Base-by-base conservation (phyloP, 64 coral and sea anemone species). In the Catalaphyllia jardinei region DNA sequence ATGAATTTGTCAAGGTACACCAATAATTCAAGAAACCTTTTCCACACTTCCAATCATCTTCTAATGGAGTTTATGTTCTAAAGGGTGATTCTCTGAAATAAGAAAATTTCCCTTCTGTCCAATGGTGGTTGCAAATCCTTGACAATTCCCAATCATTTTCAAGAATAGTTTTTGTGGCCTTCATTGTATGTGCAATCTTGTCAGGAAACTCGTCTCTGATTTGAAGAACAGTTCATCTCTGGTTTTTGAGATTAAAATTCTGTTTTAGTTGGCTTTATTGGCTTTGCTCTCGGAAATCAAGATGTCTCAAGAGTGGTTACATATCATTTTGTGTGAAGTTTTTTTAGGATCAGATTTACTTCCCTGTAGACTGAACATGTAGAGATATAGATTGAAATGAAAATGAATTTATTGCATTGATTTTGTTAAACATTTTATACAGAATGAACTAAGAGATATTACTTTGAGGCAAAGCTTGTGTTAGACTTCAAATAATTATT, bases 1-100 rank as follows among this genome's bases (percentile, higher is more conserved):
- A 91, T 91, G 88, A 91, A 90, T 93, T 93, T 90, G 76, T 84
- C 77, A 78, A 10, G 49, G 64, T 77, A 89, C 88, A 91, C 94
- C 94, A 96, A 93, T 96, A 96, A 87, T 91, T 88, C 91, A 81
- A 89, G 52, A 71, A 87, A 93, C 80, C 14, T 93, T 89, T 88
- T 87, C 27, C 74, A 90, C 67, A 92, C 86, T 93, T 93, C 60
- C 88, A 96, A 93, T 90, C 94, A 93, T 67, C 74, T 89, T 93
- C 62, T 91, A 92, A 96, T 93, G 61, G 87, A 82, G 60, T 89
- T 91, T 77, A 76, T 62, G 61, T 93, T 93, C 87, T 86, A 69
- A 89, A 86, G 79, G 74, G 71, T 89, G 86, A 78, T 65, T 88
- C 76, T 69, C 31, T 80, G 35, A 86, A 76, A 91, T 86, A 61